phyloP scores from a whole-genome alignment of 2,113 vertebrate genomes.

The Festucalex cinctus region DNA sequence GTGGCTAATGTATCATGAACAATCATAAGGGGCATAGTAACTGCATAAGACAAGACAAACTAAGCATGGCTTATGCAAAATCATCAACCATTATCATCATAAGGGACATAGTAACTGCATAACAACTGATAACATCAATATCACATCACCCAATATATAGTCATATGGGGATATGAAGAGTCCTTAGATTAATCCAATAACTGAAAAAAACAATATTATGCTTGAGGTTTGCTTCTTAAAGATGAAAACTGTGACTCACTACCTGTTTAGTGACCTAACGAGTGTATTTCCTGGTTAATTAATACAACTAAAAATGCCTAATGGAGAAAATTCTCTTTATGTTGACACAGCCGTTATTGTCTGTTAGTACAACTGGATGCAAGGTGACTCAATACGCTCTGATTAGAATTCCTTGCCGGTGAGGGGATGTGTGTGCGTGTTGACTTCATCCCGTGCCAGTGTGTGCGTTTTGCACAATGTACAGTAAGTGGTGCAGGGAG shows the following conservation, averaged over 20 bases:
- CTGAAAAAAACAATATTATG: not conserved
- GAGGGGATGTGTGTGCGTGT: conserved; percentile 29
- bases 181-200: not conserved
- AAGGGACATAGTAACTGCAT: too few species aligned
- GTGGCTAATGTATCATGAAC: too few species aligned
- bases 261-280: not conserved
- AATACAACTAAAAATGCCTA: not conserved
- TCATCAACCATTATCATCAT: too few species aligned
- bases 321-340: not conserved
- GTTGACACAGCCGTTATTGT: conserved; percentile 3
- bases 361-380: conserved; percentile 4
- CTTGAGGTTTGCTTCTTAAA: not conserved
- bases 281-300: not conserved
- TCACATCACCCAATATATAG: too few species aligned
- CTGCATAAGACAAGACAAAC: too few species aligned
- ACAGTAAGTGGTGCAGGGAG: conserved; percentile 20
- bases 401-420: conserved; percentile 41
- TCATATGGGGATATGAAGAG: not conserved
- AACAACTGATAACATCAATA: too few species aligned
- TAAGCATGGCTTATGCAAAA: too few species aligned
- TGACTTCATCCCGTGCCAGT: conserved; percentile 16
- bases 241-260: not conserved
- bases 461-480: conserved; percentile 16
- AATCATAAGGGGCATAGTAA: too few species aligned
- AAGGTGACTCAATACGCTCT: conserved; percentile 25